phyloP scores from a whole-genome alignment of 2,797 vertebrate genomes.

The Mus spretus region DNA sequence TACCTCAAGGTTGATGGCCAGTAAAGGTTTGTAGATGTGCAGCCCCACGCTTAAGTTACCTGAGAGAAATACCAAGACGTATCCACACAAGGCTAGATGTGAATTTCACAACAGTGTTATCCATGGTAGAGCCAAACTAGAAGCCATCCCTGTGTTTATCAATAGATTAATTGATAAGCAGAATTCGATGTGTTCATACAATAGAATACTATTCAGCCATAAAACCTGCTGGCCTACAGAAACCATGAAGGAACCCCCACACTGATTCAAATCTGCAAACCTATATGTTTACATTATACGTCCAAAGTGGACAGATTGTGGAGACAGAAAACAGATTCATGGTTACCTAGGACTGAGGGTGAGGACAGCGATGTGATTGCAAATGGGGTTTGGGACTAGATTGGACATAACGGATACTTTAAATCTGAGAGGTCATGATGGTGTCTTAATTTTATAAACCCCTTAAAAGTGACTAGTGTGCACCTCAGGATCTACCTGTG shows the following conservation, averaged over 20 bases:
- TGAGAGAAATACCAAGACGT: background rate
- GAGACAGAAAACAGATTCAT: background rate
- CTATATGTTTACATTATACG: background rate
- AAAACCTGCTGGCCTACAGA: fast-evolving
- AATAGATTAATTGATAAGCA: background rate
- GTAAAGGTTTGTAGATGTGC: background rate
- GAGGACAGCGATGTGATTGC: too few species aligned
- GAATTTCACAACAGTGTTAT: background rate
- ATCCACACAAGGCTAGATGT: background rate
- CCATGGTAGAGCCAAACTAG: background rate
- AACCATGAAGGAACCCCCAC: background rate
- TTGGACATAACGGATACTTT: background rate
- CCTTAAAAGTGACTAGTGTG: background rate
- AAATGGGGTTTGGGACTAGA: background rate
- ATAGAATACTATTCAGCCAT: background rate
- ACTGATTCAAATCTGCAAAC: background rate
- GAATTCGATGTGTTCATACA: background rate
- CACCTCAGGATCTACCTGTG: background rate
- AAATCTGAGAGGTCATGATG: too few species aligned
- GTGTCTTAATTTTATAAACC: background rate
- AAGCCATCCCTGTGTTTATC: background rate
- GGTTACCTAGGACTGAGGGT: background rate
- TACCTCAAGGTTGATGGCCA: background rate
- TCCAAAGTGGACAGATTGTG: background rate
- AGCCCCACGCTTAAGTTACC: background rate